phyloP scores from a whole-genome alignment of 2,113 vertebrate species.

The Ptyas mucosa region DNA sequence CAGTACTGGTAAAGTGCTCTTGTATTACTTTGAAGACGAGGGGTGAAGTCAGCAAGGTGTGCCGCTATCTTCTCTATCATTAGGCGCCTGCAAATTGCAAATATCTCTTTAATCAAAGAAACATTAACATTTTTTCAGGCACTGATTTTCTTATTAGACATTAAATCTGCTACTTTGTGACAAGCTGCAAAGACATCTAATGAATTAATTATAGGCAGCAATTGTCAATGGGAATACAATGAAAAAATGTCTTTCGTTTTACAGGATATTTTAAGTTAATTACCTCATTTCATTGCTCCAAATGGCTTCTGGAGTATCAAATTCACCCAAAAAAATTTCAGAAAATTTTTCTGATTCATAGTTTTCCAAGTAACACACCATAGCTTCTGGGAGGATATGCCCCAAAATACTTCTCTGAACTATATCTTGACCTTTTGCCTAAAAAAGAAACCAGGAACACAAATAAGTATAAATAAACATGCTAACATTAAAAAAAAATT shows the following conservation, averaged over 20 bases:
- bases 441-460: constrained; percentile 25
- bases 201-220: neutral
- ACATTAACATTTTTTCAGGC: constrained; percentile 11
- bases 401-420: constrained; percentile 95
- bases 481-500: neutral
- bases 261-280: neutral
- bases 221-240: neutral
- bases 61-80: constrained; percentile 99
- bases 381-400: constrained; percentile 92
- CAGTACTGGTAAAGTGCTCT: constrained; percentile 97
- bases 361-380: constrained; percentile 99
- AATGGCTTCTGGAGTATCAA: constrained; percentile 98
- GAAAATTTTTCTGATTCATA: constrained; percentile 96
- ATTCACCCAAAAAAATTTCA: constrained; percentile 97
- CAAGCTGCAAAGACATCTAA: neutral
- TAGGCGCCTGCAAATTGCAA: constrained; percentile 78
- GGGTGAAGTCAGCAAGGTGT: constrained; percentile 95
- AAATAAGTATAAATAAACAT: neutral
- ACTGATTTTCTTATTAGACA: neutral
- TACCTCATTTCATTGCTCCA: constrained; percentile 99
- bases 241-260: neutral
- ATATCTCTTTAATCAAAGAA: constrained; percentile 14
- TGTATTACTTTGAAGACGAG: constrained; percentile 96
- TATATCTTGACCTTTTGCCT: constrained; percentile 93
- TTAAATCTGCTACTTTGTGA: neutral